phyloP scores from a whole-genome alignment of 2,888 invertebrate genomes.

The Microplitis manilae region DNA sequence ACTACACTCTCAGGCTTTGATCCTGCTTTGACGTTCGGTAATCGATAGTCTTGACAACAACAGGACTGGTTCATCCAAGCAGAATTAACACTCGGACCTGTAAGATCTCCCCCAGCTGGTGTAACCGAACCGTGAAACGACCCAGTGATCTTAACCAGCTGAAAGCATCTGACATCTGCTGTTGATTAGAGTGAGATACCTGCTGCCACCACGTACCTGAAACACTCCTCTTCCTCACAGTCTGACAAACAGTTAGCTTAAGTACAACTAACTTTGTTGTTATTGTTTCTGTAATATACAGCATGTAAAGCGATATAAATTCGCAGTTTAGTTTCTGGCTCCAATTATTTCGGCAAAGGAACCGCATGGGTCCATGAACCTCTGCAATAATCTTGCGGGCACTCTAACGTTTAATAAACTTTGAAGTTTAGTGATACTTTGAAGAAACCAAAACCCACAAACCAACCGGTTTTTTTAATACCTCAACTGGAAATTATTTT shows the following conservation, averaged over 20 bases:
- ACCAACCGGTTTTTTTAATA: conserved; percentile 2
- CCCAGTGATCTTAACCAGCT: conserved; percentile 20
- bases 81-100: not conserved
- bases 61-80: not conserved
- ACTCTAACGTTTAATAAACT: not conserved
- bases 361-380: conserved; percentile 31
- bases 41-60: conserved; percentile 15
- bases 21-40: not conserved
- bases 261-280: conserved; percentile 4
- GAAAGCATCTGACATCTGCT: conserved; percentile 23
- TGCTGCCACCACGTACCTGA: conserved; percentile 24
- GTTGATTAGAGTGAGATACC: conserved; percentile 36
- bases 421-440: conserved; percentile 1
- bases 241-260: conserved; percentile 20
- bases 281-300: not conserved
- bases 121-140: conserved; percentile 31
- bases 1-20: not conserved
- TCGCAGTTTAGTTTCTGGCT: conserved; percentile 24
- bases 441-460: not conserved
- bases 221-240: conserved; percentile 21
- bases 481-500: not conserved
- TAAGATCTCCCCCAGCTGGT: conserved; percentile 7
- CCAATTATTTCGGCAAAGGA: conserved; percentile 33
- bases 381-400: conserved; percentile 16
- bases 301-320: conserved; percentile 17